These are phyloP conservation scores for Lasiommata megera DNA, from an alignment of 2,888 invertebrate species.

Conservation along the genomic window DNA sequence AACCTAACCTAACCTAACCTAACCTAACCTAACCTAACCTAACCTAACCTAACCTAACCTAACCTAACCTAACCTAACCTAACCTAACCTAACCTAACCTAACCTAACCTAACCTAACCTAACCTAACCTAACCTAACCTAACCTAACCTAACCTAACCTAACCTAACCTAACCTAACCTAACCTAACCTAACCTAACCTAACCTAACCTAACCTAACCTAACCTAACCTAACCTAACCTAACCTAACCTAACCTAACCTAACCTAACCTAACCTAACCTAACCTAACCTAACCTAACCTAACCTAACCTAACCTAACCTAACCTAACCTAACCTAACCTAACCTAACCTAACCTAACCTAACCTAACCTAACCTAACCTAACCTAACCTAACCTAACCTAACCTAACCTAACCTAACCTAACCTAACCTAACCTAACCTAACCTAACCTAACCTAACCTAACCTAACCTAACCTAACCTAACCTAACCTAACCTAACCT, in stretches of 20 bases:
- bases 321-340: slow-evolving; percentile 26
- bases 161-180: slow-evolving; percentile 29
- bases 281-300: slow-evolving; percentile 22
- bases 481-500: slow-evolving; percentile 37
- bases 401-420: slow-evolving; percentile 30
- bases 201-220: slow-evolving; percentile 30
- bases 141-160: slow-evolving; percentile 27
- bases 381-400: slow-evolving; percentile 32
- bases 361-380: slow-evolving; percentile 23
- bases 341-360: slow-evolving; percentile 9
- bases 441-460: slow-evolving; percentile 32
- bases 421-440: slow-evolving; percentile 31
- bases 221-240: slow-evolving; percentile 20
- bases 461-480: slow-evolving; percentile 35
- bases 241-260: slow-evolving; percentile 24
- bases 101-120: slow-evolving; percentile 26
- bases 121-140: slow-evolving; percentile 26
- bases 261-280: slow-evolving; percentile 23
- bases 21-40: slow-evolving; percentile 28
- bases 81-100: slow-evolving; percentile 26
- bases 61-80: slow-evolving; percentile 28
- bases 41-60: slow-evolving; percentile 29
- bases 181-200: slow-evolving; percentile 28
- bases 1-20: slow-evolving; percentile 33
- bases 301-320: slow-evolving; percentile 32